Percentiles rank a stretch among this genome's conserved stretches.
Conservation (phyloP, 1,140 invertebrate genomes). For the Odontomachus brunneus region DNA sequence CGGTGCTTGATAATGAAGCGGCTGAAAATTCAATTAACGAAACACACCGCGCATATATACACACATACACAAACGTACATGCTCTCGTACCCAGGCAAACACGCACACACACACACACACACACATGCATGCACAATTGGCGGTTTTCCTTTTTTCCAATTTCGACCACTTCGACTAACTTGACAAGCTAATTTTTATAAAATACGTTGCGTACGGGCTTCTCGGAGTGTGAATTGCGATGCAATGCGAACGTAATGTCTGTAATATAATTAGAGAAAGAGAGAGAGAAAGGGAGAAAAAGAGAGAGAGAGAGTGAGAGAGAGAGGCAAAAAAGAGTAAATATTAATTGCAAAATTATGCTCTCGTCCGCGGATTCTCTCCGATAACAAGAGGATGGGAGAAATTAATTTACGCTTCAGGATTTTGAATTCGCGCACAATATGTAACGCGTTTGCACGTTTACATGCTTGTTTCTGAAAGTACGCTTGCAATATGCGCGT, state of each 20-base stretch:
- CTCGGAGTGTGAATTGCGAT: constrained; percentile 47
- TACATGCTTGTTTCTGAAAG: constrained; percentile 43
- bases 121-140: constrained; percentile 35
- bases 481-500: neutral
- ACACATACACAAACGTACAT: neutral
- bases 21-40: constrained; percentile 57
- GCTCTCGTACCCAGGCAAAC: neutral
- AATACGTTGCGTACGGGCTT: constrained; percentile 37
- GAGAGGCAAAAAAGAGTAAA: constrained; percentile 46
- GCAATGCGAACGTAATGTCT: neutral
- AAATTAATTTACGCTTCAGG: constrained; percentile 55
- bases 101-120: constrained; percentile 5
- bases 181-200: constrained; percentile 65
- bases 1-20: constrained; percentile 37
- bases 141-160: constrained; percentile 33
- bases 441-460: constrained; percentile 40
- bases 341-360: constrained; percentile 56
- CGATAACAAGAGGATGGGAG: constrained; percentile 27
- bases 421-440: constrained; percentile 47
- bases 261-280: constrained; percentile 30
- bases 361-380: constrained; percentile 32
- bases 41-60: neutral
- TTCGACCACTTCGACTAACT: constrained; percentile 43
- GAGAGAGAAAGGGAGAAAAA: neutral
- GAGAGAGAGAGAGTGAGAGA: neutral